Evolutionary conservation across 2,797 vertebrate species (phyloP).

Genomic region (Sternotherus odoratus): DNA sequence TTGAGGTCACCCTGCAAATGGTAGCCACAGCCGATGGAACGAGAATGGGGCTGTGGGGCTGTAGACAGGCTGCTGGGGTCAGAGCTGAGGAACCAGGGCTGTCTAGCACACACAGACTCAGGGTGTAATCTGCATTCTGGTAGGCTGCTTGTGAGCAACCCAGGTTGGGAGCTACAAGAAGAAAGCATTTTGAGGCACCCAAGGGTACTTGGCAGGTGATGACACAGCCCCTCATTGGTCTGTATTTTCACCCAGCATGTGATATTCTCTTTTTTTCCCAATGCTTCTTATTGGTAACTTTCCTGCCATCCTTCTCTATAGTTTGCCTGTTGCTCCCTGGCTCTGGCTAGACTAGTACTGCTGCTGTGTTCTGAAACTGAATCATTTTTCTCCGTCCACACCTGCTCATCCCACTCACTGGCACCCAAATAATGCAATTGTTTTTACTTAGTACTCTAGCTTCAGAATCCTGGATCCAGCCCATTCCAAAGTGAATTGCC

Average conservation of each 20-base stretch:
- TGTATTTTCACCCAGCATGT: neutral
- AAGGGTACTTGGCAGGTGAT: too few relatives aligned
- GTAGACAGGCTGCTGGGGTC: neutral
- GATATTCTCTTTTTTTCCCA: too few relatives aligned
- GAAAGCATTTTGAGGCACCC: neutral
- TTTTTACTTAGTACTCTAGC: neutral
- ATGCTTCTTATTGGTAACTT: neutral
- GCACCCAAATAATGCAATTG: too few relatives aligned
- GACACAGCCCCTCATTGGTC: too few relatives aligned
- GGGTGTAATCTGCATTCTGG: neutral
- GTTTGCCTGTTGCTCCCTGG: neutral
- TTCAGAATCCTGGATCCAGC: neutral
- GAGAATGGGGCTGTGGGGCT: neutral
- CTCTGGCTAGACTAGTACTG: too few relatives aligned
- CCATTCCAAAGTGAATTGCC: neutral
- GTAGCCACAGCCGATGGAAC: neutral
- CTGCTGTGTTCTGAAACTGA: neutral
- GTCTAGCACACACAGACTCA: too few relatives aligned
- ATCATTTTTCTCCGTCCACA: neutral
- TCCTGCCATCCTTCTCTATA: neutral
- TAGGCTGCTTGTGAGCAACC: neutral
- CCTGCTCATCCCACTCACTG: neutral
- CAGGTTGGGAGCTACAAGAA: neutral
- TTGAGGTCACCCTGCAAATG: neutral
- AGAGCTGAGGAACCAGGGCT: neutral